phyloP scores from a whole-genome alignment of 2,113 vertebrate species.

The Ciconia boyciana region DNA sequence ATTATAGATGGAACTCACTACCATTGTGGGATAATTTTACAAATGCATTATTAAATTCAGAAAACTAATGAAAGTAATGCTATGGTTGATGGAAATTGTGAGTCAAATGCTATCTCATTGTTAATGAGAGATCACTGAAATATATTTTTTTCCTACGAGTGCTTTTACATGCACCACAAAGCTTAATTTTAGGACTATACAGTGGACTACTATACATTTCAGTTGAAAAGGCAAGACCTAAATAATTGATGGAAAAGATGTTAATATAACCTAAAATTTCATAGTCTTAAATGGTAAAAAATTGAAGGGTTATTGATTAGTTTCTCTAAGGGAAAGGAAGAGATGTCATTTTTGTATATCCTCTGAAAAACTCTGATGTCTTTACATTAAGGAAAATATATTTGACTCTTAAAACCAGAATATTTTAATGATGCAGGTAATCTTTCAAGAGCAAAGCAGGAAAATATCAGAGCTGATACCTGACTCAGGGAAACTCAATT shows the following conservation, averaged over 20 bases:
- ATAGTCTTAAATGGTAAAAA: neutral
- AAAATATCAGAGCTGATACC: neutral
- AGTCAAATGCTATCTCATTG: neutral
- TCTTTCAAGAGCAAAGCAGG: neutral
- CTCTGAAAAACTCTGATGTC: neutral
- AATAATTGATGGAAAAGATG: neutral
- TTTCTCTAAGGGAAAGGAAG: neutral
- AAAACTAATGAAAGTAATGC: neutral
- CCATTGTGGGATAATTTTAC: neutral
- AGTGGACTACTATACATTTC: neutral
- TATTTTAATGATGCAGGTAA: neutral
- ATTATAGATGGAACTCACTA: neutral
- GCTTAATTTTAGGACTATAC: neutral
- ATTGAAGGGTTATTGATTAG: neutral
- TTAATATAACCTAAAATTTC: neutral
- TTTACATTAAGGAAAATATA: neutral
- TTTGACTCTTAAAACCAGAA: neutral
- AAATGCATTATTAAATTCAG: neutral
- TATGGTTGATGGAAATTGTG: neutral
- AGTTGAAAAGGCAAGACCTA: neutral
- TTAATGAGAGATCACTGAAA: neutral
- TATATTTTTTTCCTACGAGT: neutral
- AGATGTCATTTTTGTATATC: neutral
- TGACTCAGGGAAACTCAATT: neutral
- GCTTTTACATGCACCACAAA: neutral